These are phyloP conservation scores for Chelon labrosus DNA, from an alignment of 2,797 vertebrate genomes.

Conservation along the genomic window DNA sequence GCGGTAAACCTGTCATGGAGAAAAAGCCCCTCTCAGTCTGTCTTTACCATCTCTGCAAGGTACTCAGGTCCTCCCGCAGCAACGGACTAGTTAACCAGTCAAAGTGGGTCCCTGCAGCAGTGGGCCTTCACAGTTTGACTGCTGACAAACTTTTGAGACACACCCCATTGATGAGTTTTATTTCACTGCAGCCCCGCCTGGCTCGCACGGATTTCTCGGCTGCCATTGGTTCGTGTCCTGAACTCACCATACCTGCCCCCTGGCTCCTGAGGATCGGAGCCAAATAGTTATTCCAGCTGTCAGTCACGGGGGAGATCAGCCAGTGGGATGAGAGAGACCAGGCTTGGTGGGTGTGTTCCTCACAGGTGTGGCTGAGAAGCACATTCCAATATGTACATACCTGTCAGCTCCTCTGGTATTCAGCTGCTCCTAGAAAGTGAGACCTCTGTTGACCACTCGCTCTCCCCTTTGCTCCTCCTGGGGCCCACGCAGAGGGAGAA, in stretches of 20 bases:
- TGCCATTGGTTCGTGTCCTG: slow-evolving; percentile 74
- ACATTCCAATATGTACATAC: slow-evolving; percentile 84
- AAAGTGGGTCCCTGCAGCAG: slow-evolving; percentile 44
- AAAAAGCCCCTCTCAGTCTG: slow-evolving; percentile 23
- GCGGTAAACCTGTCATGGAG: slow-evolving; percentile 24
- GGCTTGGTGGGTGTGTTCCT: slow-evolving; percentile 69
- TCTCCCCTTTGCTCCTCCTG: slow-evolving; percentile 50
- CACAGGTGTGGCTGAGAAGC: slow-evolving; percentile 82
- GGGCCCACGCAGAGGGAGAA: slow-evolving; percentile 55
- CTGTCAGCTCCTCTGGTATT: slow-evolving; percentile 81
- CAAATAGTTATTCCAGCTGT: slow-evolving; percentile 74
- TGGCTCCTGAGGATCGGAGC: slow-evolving; percentile 54
- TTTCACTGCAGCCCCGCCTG: slow-evolving; percentile 83
- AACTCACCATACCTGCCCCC: slow-evolving; percentile 77
- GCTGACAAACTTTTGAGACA: slow-evolving; percentile 82
- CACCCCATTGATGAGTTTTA: slow-evolving; percentile 87
- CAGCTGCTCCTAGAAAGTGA: slow-evolving; percentile 70
- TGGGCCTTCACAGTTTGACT: slow-evolving; percentile 70
- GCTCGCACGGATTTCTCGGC: slow-evolving; percentile 53
- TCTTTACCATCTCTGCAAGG: slow-evolving; percentile 38
- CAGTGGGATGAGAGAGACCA: slow-evolving; percentile 77
- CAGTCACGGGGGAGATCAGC: slow-evolving; percentile 70
- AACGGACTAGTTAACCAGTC: slow-evolving; percentile 47
- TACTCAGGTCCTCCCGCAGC: slow-evolving; percentile 33
- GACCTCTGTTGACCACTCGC: slow-evolving; percentile 62